Conservation (phyloP, 2,797 vertebrate genomes). For the Calcarius lapponicus region DNA sequence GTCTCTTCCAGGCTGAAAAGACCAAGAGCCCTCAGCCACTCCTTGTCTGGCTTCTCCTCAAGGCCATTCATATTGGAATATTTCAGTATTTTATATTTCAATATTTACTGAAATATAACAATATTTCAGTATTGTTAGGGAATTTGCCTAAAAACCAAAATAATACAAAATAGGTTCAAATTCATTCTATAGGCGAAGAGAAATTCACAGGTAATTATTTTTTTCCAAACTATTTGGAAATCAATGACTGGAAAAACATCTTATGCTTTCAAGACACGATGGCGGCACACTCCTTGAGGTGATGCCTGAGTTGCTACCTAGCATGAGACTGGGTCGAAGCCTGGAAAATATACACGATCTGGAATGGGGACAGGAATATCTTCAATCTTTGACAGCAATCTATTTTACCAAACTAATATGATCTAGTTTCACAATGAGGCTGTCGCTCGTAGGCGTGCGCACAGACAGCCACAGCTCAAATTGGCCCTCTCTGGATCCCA, state of each 20-base stretch:
- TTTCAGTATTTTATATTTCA: not conserved
- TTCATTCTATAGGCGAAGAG: not conserved
- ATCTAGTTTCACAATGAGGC: not conserved
- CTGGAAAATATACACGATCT: not conserved
- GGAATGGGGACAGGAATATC: not conserved
- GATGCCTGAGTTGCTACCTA: not conserved
- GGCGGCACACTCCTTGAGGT: not conserved
- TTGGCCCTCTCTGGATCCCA: not conserved
- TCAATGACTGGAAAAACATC: not conserved
- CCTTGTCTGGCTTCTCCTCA: not conserved
- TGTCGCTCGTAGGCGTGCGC: not conserved
- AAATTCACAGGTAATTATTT: not conserved
- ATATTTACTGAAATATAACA: too few relatives aligned
- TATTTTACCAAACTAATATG: not conserved
- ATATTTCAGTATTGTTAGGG: not conserved
- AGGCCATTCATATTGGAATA: not conserved
- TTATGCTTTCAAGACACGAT: not conserved
- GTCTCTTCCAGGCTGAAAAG: not conserved
- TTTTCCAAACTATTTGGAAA: not conserved
- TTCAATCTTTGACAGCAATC: not conserved
- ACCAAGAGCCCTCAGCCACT: fast-evolving
- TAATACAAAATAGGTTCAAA: not conserved
- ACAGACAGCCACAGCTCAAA: not conserved
- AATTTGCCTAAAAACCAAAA: not conserved
- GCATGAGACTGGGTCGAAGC: not conserved